Base-by-base conservation (phyloP, 2,113 vertebrate genomes). In the Morone chrysops region DNA sequence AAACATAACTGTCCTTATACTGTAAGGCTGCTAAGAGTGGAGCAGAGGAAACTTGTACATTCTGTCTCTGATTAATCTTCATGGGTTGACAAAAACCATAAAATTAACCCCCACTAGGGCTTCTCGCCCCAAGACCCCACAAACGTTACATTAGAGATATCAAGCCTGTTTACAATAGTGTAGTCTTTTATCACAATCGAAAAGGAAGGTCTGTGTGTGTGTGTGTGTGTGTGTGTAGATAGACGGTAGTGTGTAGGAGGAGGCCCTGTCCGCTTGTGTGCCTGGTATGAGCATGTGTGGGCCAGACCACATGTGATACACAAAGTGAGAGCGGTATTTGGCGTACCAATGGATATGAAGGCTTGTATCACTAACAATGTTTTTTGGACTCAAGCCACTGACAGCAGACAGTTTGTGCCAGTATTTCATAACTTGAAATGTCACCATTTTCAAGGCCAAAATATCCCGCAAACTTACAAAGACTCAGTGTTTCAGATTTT, bases 251-350 rank as follows among this genome's bases (percentile, higher is more conserved):
- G 81, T 84, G 92, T 90, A 63, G 90, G 86, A 83, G 89, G 86
- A 86, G 83, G 84, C 75, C 83, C 81, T 78, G 89, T 88, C 72
- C 61, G 63, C 83, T 57, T 73, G 78, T 79, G 75, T 80, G 85
- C 82, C 79, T 84, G 82, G 20, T 72, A 81, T 83, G 72, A 89
- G 88, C 61, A 70, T 83, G 90, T 91, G 87, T 93, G 84, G 90
- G 89, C 89, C 92, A 84, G 78, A 80, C 89, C 78, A 86, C 87
- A 90, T 92, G 87, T 90, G 83, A 88, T 65, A 74, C 83, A 82
- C 80, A 91, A 86, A 92, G 83, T 84, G 85, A 91, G 89, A 92
- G 73, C 69, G 25, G 78, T 69, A 84, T 87, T 86, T 87, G 87
- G 86, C 84, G 69, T 38, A 65, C 51, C 63, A 9, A 75, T 76